A percentile compares a stretch with the other conserved stretches of the same genome.
Evolutionary conservation across 2,888 invertebrate genomes (phyloP).

Genomic region (Nasonovia ribisnigri): DNA sequence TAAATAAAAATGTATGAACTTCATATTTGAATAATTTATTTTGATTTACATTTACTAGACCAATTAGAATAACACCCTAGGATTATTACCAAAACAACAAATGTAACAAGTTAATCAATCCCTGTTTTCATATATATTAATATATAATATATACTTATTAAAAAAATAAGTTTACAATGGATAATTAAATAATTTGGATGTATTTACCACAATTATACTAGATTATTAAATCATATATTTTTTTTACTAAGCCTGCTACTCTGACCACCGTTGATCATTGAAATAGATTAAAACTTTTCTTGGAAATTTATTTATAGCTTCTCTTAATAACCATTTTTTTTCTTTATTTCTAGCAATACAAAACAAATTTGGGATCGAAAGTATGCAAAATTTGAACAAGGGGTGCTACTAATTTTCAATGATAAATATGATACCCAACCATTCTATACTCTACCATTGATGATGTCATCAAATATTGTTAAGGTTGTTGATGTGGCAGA

Average conservation of each 20-base stretch:
- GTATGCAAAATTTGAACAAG: slow-evolving; percentile 51
- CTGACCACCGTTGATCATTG: neutral
- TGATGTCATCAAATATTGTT: slow-evolving; percentile 47
- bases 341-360: slow-evolving; percentile 42
- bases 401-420: slow-evolving; percentile 35
- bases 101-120: too few relatives aligned
- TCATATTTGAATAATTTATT: too few relatives aligned
- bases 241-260: neutral
- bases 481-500: slow-evolving; percentile 51
- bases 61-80: too few relatives aligned
- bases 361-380: slow-evolving; percentile 63
- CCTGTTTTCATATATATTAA: too few relatives aligned
- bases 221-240: neutral
- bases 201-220: neutral
- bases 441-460: slow-evolving; percentile 47
- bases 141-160: too few relatives aligned
- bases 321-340: neutral
- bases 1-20: too few relatives aligned
- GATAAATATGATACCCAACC: slow-evolving; percentile 48
- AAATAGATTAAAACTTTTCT: neutral
- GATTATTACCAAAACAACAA: too few relatives aligned
- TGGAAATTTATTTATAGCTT: neutral
- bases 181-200: too few relatives aligned
- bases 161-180: too few relatives aligned
- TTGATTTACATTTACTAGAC: too few relatives aligned